phyloP scores from a whole-genome alignment of 1,140 invertebrate species.

The Scaptodrosophila lebanonensis region DNA sequence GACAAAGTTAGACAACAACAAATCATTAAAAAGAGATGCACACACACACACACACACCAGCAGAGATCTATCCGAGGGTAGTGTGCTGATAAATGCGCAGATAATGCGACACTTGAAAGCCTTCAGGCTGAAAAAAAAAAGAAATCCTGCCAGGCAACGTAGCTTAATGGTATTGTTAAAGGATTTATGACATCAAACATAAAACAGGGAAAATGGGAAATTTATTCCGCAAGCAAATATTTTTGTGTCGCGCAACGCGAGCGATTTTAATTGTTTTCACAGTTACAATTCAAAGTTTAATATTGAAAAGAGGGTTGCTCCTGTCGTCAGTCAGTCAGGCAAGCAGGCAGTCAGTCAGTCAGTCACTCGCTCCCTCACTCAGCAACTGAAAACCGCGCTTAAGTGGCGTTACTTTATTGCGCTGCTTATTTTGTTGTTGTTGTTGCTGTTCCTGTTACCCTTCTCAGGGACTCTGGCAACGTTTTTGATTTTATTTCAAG shows the following conservation, averaged over 20 bases:
- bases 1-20: conserved; percentile 2
- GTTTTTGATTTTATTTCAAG: conserved; percentile 37
- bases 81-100: conserved; percentile 27
- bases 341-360: too few relatives aligned
- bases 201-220: conserved; percentile 18
- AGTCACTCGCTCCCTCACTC: too few relatives aligned
- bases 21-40: conserved; percentile 13
- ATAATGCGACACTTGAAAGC: conserved; percentile 50
- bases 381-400: conserved; percentile 57
- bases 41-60: conserved; percentile 25
- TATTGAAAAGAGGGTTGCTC: conserved; percentile 18
- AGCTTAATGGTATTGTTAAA: conserved; percentile 52
- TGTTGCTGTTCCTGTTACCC: conserved; percentile 33
- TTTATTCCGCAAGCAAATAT: conserved; percentile 46
- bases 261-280: conserved; percentile 70
- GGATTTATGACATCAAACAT: conserved; percentile 61
- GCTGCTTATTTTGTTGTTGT: conserved; percentile 22
- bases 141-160: conserved; percentile 41
- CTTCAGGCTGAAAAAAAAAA: conserved; percentile 11
- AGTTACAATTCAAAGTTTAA: conserved; percentile 48
- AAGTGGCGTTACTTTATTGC: conserved; percentile 46
- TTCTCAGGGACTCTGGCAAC: conserved; percentile 42
- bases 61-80: not conserved
- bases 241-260: conserved; percentile 63
- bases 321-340: conserved; percentile 56